phyloP scores from a whole-genome alignment of 2,888 invertebrate species.

The Calameuta filiformis region DNA sequence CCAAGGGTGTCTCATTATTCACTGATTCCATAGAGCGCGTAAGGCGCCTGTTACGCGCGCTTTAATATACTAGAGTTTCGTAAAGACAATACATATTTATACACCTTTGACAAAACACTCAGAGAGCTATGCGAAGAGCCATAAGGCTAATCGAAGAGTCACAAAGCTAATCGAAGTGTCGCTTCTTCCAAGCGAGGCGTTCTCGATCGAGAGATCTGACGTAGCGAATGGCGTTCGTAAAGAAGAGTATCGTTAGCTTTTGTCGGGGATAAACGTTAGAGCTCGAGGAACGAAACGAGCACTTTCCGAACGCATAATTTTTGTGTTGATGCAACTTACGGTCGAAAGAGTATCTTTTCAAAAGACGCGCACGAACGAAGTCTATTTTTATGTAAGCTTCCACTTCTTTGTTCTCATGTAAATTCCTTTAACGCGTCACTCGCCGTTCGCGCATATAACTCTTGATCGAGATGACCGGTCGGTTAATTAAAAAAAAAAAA shows the following conservation, averaged over 20 bases:
- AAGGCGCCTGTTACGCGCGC: conserved; percentile 35
- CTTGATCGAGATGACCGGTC: not conserved
- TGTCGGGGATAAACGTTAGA: not conserved
- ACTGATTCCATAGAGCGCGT: conserved; percentile 34
- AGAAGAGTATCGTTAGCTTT: not conserved
- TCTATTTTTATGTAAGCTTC: not conserved
- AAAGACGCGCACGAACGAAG: not conserved
- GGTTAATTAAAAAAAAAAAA: too few species aligned
- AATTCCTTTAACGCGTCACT: not conserved
- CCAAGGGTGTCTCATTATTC: conserved; percentile 14
- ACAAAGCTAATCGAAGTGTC: not conserved
- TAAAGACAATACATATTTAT: conserved; percentile 45
- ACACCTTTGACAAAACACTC: conserved; percentile 30
- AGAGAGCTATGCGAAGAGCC: not conserved
- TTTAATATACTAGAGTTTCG: conserved; percentile 34
- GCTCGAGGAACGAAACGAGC: not conserved
- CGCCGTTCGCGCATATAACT: not conserved
- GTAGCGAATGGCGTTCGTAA: not conserved
- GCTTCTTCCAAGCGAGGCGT: not conserved
- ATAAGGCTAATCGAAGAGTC: not conserved
- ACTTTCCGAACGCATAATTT: not conserved
- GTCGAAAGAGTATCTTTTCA: too few species aligned
- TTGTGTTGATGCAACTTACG: too few species aligned
- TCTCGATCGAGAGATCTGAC: not conserved
- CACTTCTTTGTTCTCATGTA: too few species aligned